Evolutionary conservation across 2,888 invertebrate genomes (phyloP).

Genomic region (Sepioteuthis lessoniana): DNA sequence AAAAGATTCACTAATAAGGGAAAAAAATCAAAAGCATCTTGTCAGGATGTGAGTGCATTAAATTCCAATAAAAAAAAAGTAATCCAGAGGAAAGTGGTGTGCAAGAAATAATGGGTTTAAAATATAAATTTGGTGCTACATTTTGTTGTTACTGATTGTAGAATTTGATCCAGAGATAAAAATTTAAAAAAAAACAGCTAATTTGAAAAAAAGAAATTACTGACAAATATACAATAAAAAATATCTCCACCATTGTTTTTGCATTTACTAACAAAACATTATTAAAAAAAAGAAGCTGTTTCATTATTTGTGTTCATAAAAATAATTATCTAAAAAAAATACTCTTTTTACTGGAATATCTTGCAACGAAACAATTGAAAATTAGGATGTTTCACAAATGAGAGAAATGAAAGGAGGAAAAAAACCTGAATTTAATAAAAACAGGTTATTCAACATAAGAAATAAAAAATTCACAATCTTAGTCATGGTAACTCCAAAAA

Average conservation of each 20-base stretch:
- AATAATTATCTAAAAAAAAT: background rate
- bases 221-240: background rate
- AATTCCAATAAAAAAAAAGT: background rate
- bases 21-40: background rate
- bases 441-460: no score
- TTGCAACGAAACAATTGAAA: background rate
- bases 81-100: background rate
- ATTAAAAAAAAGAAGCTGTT: background rate
- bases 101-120: constrained; percentile 33
- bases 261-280: background rate
- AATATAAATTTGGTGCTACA: constrained; percentile 23
- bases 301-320: background rate
- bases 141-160: background rate
- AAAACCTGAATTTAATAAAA: no score
- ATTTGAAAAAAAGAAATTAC: background rate
- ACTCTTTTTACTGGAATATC: background rate
- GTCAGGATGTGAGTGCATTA: background rate
- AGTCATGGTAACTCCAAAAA: no score
- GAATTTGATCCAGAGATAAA: background rate
- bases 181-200: background rate
- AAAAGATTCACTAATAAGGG: background rate
- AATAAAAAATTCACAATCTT: no score
- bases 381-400: no score
- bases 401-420: no score
- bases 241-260: background rate